Evolutionary conservation across 1,140 invertebrate species (phyloP).

Genomic region (Drosophila leontia): DNA sequence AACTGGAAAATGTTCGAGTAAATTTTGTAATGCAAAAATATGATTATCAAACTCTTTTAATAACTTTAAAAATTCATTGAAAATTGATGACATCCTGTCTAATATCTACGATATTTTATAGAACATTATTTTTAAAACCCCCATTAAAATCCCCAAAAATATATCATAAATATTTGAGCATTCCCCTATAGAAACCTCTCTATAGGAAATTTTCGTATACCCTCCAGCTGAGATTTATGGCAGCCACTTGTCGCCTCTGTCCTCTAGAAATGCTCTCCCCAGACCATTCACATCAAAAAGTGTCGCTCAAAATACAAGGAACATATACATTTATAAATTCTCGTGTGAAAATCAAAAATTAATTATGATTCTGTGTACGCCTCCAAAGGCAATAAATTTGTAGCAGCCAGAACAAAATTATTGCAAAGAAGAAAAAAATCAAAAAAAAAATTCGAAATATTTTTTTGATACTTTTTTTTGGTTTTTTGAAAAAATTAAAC

Average conservation of each 20-base stretch:
- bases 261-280: slow-evolving; percentile 29
- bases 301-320: slow-evolving; percentile 44
- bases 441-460: slow-evolving; percentile 28
- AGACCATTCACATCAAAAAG: slow-evolving; percentile 24
- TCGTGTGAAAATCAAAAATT: slow-evolving; percentile 67
- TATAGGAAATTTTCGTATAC: slow-evolving; percentile 8
- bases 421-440: slow-evolving; percentile 36
- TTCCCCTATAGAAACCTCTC: slow-evolving; percentile 16
- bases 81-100: not conserved
- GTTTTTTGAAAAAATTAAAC: slow-evolving; percentile 49
- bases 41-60: not conserved
- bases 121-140: not conserved
- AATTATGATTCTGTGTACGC: slow-evolving; percentile 74
- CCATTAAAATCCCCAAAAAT: slow-evolving; percentile 8
- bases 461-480: slow-evolving; percentile 29
- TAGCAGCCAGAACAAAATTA: slow-evolving; percentile 53
- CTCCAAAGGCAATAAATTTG: slow-evolving; percentile 74
- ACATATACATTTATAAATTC: slow-evolving; percentile 55
- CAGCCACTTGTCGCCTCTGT: slow-evolving; percentile 41
- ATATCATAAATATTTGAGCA: slow-evolving; percentile 20
- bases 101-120: not conserved
- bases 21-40: not conserved
- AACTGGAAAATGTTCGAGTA: not conserved
- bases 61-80: not conserved
- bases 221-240: slow-evolving; percentile 40